Conservation (phyloP, 2,113 vertebrate species). For the Cephalopholis sonnerati region DNA sequence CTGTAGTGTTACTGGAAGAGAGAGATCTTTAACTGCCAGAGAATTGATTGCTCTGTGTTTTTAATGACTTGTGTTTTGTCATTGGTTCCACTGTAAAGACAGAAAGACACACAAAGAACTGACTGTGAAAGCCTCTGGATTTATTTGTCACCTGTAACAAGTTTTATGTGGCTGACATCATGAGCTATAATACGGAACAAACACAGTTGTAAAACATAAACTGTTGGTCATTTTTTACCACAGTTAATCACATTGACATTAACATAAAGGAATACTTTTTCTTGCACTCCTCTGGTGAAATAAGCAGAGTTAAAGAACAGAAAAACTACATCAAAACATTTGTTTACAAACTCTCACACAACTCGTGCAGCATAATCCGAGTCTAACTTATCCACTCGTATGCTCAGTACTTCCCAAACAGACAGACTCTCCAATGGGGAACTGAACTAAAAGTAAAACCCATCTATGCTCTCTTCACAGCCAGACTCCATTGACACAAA, state of each 20-base stretch:
- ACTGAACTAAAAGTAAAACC: too few species aligned
- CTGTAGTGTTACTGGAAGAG: background rate
- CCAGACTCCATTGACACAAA: too few species aligned
- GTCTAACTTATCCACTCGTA: too few species aligned
- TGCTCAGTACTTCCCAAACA: too few species aligned
- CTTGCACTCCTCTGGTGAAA: too few species aligned
- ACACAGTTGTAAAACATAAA: background rate
- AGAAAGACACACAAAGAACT: background rate
- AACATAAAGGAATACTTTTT: too few species aligned
- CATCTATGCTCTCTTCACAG: too few species aligned
- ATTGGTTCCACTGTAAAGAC: background rate
- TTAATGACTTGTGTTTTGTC: background rate
- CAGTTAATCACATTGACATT: background rate
- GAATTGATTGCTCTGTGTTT: background rate
- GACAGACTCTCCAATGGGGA: too few species aligned
- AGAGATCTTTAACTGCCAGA: conserved; percentile 5
- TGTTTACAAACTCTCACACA: too few species aligned
- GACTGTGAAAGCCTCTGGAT: background rate
- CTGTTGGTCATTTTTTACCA: background rate
- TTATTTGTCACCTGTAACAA: background rate
- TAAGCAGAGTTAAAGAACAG: too few species aligned
- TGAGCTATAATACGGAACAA: background rate
- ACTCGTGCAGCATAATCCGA: too few species aligned
- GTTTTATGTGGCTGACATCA: background rate
- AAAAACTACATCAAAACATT: too few species aligned